Conservation (phyloP, 2,888 invertebrate species). For the Empis stercorea region DNA sequence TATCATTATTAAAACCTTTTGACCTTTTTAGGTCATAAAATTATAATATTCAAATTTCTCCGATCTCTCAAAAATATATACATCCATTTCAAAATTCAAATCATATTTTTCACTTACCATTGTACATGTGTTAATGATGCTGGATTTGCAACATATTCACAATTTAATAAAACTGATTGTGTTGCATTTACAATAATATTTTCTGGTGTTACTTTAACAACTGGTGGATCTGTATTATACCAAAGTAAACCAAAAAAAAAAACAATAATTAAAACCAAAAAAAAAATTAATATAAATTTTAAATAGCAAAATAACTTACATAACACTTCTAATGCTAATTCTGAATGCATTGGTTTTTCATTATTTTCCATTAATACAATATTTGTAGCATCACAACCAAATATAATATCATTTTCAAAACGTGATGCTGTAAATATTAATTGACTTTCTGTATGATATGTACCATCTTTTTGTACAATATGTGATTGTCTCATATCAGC, state of each 20-base stretch:
- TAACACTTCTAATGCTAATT: conserved; percentile 63
- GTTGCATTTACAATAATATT: conserved; percentile 71
- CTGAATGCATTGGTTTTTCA: conserved; percentile 61
- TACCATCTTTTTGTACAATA: conserved; percentile 45
- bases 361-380: conserved; percentile 59
- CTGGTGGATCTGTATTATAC: conserved; percentile 61
- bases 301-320: conserved; percentile 50
- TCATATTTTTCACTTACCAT: conserved; percentile 45
- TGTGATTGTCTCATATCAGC: background rate
- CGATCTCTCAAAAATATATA: too few relatives aligned
- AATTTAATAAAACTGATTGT: conserved; percentile 57
- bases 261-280: background rate
- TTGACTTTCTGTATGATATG: conserved; percentile 65
- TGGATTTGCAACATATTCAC: conserved; percentile 79
- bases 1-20: too few relatives aligned
- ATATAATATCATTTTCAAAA: conserved; percentile 64
- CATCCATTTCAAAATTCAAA: too few relatives aligned
- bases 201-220: conserved; percentile 59
- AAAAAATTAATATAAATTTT: background rate
- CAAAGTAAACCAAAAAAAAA: conserved; percentile 17
- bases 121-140: conserved; percentile 58
- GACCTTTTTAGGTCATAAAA: too few relatives aligned
- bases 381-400: conserved; percentile 73
- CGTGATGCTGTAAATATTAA: conserved; percentile 68
- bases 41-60: too few relatives aligned